Percentiles rank a stretch among this genome's conserved stretches.
These are phyloP conservation scores for Platorchestia sp. DNA, from an alignment of 1,140 invertebrate species.

Conservation along the genomic window DNA sequence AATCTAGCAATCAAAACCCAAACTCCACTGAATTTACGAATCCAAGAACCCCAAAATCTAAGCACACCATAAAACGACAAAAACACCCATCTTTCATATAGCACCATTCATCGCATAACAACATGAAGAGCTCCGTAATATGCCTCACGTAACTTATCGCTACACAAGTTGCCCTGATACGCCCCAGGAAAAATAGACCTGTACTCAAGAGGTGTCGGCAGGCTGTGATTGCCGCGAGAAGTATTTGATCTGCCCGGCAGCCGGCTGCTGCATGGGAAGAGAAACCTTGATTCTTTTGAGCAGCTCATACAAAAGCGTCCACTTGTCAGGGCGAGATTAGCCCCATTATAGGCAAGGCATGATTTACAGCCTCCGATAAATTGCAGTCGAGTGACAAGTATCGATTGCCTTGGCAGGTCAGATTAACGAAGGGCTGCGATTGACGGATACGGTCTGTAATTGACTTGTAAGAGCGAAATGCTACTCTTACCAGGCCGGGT, in stretches of 20 bases:
- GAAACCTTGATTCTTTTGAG: background rate
- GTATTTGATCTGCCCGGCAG: background rate
- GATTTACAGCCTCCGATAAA: conserved; percentile 42
- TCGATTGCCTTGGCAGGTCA: conserved; percentile 34
- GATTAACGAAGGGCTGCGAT: background rate
- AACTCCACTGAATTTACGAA: too few relatives aligned
- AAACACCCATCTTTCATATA: background rate
- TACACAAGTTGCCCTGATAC: background rate
- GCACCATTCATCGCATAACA: background rate
- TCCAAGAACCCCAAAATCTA: background rate
- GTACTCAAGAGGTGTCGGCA: background rate
- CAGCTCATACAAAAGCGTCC: conserved; percentile 12
- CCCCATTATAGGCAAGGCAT: conserved; percentile 29
- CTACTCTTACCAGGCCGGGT: background rate
- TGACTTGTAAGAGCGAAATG: conserved; percentile 22
- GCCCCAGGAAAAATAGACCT: background rate
- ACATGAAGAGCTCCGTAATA: background rate
- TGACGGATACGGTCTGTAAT: conserved; percentile 20
- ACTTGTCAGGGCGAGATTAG: conserved; percentile 30
- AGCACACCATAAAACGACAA: background rate
- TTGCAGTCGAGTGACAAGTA: conserved; percentile 28
- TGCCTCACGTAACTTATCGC: background rate
- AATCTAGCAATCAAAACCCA: too few relatives aligned
- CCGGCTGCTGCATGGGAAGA: background rate
- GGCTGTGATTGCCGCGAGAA: background rate